Evolutionary conservation across 2,888 invertebrate species (phyloP), one percentile per base, ranked within the genome.

Genomic region (Brachylomia viminalis): DNA sequence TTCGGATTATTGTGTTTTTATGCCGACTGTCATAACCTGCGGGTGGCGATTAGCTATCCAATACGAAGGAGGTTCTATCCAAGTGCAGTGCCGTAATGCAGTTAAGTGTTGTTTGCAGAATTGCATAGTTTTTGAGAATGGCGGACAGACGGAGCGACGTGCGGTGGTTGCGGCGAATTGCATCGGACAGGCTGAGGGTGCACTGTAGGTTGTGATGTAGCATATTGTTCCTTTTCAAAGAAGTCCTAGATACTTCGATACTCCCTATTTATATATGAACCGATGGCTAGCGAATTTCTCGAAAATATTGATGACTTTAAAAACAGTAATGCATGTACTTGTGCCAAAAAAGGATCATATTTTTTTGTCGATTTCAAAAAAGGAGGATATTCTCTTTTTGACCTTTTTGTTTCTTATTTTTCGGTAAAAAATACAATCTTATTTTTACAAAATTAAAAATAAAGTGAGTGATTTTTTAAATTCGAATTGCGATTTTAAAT

Each of bases 11-110:
- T 56, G 52, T 75, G 47, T 65, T 62, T 76, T 23, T 27, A 74
- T 84, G 93, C 92, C 93, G 93, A 90, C 90, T 93, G 95, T 95
- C 95, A 95, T 94, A 92, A 91, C 92, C 95, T 95, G 95, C 94
- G 95, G 94, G 94, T 90, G 87, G 90, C 75, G 61, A n/a, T 84
- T 87, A 82, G 76, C 82, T 88, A 88, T 78, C 76, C 80, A 62
- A 30, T 4, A 17, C 54, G 62, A 77, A 61, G n/a, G 58, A 65
- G 67, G 65, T 59, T 65, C 27, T n/a, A 27, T n/a, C 2, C 56
- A 64, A 86, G 84, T 86, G 79, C 79, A 82, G 85, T 85, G 85
- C 30, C 59, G 67, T 84, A 84, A 83, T 76, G 62, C 72, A 73
- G 68, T 72, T 77, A 79, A 80, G 77, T 84, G 79, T 80, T 82